Evolutionary conservation across 2,113 vertebrate genomes (phyloP).

Genomic region (Nothocercus julius): DNA sequence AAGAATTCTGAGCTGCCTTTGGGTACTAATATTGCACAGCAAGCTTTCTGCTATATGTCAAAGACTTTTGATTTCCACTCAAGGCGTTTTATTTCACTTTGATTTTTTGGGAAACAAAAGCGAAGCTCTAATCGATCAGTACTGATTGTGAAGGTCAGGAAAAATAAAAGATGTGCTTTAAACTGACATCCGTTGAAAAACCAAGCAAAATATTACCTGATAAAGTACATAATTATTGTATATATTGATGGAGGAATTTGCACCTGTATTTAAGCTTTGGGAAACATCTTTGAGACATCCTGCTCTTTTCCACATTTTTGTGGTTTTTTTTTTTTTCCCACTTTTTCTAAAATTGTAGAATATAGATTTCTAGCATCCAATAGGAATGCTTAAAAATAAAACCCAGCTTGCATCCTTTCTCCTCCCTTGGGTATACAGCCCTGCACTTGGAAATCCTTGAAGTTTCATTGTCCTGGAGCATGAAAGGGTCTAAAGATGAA

Average conservation of each 20-base stretch:
- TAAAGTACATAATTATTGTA: slow-evolving; percentile 56
- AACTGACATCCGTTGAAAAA: slow-evolving; percentile 68
- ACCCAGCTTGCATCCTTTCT: neutral
- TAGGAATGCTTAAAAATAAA: slow-evolving; percentile 1
- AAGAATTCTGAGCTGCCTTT: slow-evolving; percentile 80
- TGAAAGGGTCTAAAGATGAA: slow-evolving; percentile 13
- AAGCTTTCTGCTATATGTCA: slow-evolving; percentile 82
- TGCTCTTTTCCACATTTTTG: neutral
- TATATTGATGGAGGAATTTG: slow-evolving; percentile 8
- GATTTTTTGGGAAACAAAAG: slow-evolving; percentile 94
- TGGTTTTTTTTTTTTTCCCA: neutral
- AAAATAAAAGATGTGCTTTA: slow-evolving; percentile 74
- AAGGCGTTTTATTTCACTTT: slow-evolving; percentile 93
- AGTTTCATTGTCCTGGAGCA: slow-evolving; percentile 7
- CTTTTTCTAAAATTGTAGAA: neutral
- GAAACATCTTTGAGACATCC: neutral
- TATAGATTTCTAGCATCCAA: neutral
- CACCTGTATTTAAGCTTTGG: neutral
- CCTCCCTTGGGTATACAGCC: neutral
- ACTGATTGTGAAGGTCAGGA: slow-evolving; percentile 90
- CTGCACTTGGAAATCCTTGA: slow-evolving; percentile 31
- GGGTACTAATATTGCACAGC: slow-evolving; percentile 81
- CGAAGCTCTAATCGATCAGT: slow-evolving; percentile 87
- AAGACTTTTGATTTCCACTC: slow-evolving; percentile 97
- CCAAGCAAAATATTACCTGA: slow-evolving; percentile 62